These are phyloP conservation scores for Andinoacara biseriatus DNA, from an alignment of 2,113 vertebrate species.

Conservation along the genomic window DNA sequence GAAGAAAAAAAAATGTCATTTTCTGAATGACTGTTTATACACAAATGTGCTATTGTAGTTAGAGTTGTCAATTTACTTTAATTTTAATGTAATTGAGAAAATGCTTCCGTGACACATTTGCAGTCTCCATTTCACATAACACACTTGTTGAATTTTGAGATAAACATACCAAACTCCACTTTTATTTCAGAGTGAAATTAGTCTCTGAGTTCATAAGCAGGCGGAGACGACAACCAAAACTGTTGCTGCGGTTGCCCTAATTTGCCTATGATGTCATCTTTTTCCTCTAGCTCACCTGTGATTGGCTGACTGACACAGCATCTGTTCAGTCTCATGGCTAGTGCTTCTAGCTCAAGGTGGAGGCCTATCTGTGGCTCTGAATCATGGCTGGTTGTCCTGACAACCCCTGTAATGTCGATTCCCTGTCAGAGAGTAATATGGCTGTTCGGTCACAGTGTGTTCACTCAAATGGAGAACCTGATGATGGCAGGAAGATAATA, in stretches of 20 bases:
- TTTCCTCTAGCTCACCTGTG: conserved; percentile 74
- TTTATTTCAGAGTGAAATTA: neutral
- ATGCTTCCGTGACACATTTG: neutral
- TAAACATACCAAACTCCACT: no score
- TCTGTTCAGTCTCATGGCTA: conserved; percentile 88
- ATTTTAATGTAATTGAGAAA: neutral
- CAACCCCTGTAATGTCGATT: conserved; percentile 88
- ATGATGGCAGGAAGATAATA: conserved; percentile 1
- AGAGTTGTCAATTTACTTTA: neutral
- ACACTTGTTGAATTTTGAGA: neutral
- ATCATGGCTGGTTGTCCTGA: conserved; percentile 91
- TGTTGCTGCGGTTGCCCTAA: conserved; percentile 78
- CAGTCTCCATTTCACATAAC: no score
- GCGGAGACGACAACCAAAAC: conserved; percentile 75
- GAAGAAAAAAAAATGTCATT: neutral
- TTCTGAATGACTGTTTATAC: neutral
- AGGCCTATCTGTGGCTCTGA: conserved; percentile 85
- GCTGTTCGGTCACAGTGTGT: conserved; percentile 75
- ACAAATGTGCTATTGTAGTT: neutral
- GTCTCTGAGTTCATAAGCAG: conserved; percentile 7
- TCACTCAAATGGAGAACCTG: conserved; percentile 55
- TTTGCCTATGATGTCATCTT: conserved; percentile 94
- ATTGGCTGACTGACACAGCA: conserved; percentile 88
- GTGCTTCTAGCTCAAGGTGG: conserved; percentile 87
- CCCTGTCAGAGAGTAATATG: conserved; percentile 82